phyloP scores from a whole-genome alignment of 2,888 invertebrate genomes.

The Ophonus ardosiacus region DNA sequence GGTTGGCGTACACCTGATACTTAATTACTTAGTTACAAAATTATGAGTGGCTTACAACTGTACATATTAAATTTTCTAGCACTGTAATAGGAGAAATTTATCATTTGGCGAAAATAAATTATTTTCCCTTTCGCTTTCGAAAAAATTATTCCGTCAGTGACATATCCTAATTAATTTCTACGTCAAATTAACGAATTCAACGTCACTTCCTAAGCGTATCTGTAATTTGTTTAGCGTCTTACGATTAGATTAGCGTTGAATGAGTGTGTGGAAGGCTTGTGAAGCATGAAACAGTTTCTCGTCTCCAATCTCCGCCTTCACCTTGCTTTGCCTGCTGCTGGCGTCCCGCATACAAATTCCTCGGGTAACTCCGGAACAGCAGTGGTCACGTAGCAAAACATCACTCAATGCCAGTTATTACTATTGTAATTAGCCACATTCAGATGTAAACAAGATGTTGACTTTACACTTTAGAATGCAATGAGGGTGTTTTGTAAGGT shows the following conservation, averaged over 20 bases:
- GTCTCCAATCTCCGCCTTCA: neutral
- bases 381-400: neutral
- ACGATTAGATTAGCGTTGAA: neutral
- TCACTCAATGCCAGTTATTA: neutral
- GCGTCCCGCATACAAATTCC: neutral
- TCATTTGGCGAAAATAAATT: too few species aligned
- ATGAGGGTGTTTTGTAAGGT: neutral
- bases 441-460: constrained; percentile 24
- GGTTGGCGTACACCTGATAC: too few species aligned
- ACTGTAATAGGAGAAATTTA: too few species aligned
- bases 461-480: neutral
- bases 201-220: neutral
- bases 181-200: neutral
- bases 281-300: too few species aligned
- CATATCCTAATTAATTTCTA: neutral
- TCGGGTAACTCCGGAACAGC: neutral
- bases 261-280: neutral
- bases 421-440: constrained; percentile 18
- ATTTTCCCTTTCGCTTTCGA: too few species aligned
- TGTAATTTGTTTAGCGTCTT: neutral
- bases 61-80: too few species aligned
- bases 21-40: too few species aligned
- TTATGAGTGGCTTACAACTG: too few species aligned
- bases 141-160: too few species aligned
- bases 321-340: neutral